Evolutionary conservation across 2,888 invertebrate genomes (phyloP), one percentile per base, ranked within the genome.

Genomic region (Exocentrus adspersus): DNA sequence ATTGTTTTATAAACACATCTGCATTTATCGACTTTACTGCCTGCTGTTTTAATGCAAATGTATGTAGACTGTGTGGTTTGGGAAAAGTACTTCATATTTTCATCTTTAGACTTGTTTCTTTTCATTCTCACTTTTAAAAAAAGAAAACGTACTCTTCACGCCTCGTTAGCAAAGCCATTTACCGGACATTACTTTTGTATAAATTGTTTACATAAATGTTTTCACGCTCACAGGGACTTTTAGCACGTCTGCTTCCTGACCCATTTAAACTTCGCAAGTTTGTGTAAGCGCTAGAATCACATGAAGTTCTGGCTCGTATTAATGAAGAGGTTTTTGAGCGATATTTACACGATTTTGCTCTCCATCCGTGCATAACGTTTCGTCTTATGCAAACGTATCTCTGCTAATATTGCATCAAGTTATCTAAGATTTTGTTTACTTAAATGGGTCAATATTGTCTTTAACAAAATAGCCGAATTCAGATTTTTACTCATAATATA

Each of bases 231-330:
- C 9, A 37, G 12, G 12, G 12, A n/a, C 37, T n/a, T 37, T 37
- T 37, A 37, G 37, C 37, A 37, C 37, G 4, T 14, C 12, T n/a
- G n/a, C 37, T 37, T 37, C 5, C 12, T 37, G 37, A 12, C 37
- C 37, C 5, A 37, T 37, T 37, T 37, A 37, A 37, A n/a, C 37
- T 37, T 37, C 9, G 3, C n/a, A 9, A 37, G 37, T 37, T 37
- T 37, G 37, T 37, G 37, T 37, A 37, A 37, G 37, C n/a, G n/a
- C 37, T 37, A n/a, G 37, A 37, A 37, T 37, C 14, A 37, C 37
- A 37, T 2, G 10, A 37, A 37, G n/a, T 37, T 37, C n/a, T 37
- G 12, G 37, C 37, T 37, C 37, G 37, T 37, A 12, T 37, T 37
- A 37, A 37, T 37, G 37, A 37, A 37, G 37, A 37, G 14, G 37